Base-by-base conservation (phyloP, 2,888 invertebrate species). In the Globia sparganii region DNA sequence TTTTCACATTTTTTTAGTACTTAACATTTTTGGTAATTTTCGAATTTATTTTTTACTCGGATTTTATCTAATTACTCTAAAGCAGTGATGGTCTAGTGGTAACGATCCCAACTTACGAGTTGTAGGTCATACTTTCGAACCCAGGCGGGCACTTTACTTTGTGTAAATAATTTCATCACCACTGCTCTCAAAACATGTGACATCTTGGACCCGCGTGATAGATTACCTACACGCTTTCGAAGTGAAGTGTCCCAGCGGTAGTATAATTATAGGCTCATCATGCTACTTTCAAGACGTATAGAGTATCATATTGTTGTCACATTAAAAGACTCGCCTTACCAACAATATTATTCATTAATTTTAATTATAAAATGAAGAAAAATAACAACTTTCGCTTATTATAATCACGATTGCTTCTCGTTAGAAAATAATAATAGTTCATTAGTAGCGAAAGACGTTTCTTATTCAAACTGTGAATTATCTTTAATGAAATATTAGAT, bases 341-440 rank as follows among this genome's bases (percentile, higher is more conserved):
- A 72, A 72, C 25, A 28, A 43, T 56, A 67, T 72, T 40, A 68
- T 59, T 68, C 15, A 72, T 49, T n/a, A 25, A 53, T 53, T 67
- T 64, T 71, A 43, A 66, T 69, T 49, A 58, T 28, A 62, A 59
- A 58, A 64, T 72, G 40, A 3, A 59, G 28, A 83, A 75, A 80
- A 68, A 72, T 69, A 72, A 25, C 21, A 77, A 66, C 58, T 70
- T 84, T 77, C 69, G 21, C 62, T 64, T 78, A 65, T 31, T 59
- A 59, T 73, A 80, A 80, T 84, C 59, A 64, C 43, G 70, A 81
- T 85, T 61, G 68, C 72, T 87, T 73, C 71, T 77, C 82, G 72
- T 77, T 75, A 69, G 66, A 82, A 86, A 66, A 75, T 75, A 86
- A 87, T 87, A 84, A 84, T 69, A 82, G 82, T 87, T 86, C 88